Conservation (phyloP, 2,888 invertebrate species). For the Cataglyphis livida region DNA sequence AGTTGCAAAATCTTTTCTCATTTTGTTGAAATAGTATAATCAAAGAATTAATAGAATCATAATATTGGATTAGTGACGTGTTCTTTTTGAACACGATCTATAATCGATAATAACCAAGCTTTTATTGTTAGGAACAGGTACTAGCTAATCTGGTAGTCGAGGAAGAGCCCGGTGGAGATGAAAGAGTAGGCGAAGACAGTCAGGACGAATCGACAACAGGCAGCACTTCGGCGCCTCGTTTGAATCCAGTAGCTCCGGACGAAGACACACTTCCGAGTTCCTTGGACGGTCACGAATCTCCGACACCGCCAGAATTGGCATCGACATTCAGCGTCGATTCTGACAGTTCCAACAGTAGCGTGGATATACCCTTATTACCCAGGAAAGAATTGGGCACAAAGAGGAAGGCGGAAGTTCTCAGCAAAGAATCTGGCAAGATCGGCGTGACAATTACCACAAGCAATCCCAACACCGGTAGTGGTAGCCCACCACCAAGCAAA, state of each 20-base stretch:
- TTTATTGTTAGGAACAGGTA: conserved; percentile 80
- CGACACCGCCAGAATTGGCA: conserved; percentile 84
- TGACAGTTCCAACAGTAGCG: conserved; percentile 88
- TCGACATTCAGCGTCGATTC: conserved; percentile 86
- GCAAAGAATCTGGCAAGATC: conserved; percentile 95
- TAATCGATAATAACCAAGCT: conserved; percentile 19
- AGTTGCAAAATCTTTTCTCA: conserved; percentile 14
- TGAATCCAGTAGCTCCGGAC: conserved; percentile 84
- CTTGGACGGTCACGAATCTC: conserved; percentile 84
- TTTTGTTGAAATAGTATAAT: conserved; percentile 10
- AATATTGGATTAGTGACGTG: background rate
- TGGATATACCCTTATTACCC: conserved; percentile 87
- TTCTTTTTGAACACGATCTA: background rate
- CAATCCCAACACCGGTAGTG: conserved; percentile 86
- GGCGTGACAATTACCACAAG: conserved; percentile 95
- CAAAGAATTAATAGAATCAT: conserved; percentile 7
- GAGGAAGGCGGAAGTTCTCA: conserved; percentile 94
- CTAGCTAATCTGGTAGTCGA: conserved; percentile 83
- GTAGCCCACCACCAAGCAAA: conserved; percentile 87
- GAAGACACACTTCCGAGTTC: conserved; percentile 86
- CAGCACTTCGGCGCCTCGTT: conserved; percentile 80
- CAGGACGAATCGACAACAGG: conserved; percentile 84
- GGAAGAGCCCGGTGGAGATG: conserved; percentile 84
- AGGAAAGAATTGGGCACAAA: conserved; percentile 90
- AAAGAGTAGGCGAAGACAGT: conserved; percentile 84